These are phyloP conservation scores for Dryomyza anilis DNA, from an alignment of 2,888 invertebrate genomes.

Conservation along the genomic window DNA sequence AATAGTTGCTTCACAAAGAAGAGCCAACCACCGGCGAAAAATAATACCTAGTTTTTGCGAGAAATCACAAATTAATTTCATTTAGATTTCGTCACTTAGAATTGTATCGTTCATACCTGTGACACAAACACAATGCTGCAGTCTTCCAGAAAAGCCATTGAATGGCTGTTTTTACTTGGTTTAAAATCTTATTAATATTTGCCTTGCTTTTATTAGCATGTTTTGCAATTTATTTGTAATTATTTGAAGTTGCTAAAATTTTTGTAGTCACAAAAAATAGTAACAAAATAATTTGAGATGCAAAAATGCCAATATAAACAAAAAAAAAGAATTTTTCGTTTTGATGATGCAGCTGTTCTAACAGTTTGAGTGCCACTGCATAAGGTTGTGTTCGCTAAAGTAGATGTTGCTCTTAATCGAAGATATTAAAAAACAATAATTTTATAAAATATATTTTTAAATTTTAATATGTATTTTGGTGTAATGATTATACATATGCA, in stretches of 20 bases:
- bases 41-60: slow-evolving; percentile 72
- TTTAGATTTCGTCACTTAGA: not conserved
- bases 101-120: slow-evolving; percentile 65
- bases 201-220: slow-evolving; percentile 6
- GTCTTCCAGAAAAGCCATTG: slow-evolving; percentile 84
- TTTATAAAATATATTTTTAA: not conserved
- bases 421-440: not conserved
- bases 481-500: too few species aligned
- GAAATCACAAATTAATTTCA: not conserved
- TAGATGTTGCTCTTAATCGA: not conserved
- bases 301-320: not conserved
- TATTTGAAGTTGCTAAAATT: not conserved
- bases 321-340: not conserved
- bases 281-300: not conserved
- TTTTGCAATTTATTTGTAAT: not conserved
- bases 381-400: not conserved
- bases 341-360: slow-evolving; percentile 6
- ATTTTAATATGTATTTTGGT: not conserved
- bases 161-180: not conserved
- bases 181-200: not conserved
- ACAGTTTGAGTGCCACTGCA: slow-evolving; percentile 4
- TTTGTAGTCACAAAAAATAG: not conserved
- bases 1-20: slow-evolving; percentile 98
- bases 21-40: slow-evolving; percentile 96
- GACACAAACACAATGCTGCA: slow-evolving; percentile 82